phyloP scores from a whole-genome alignment of 2,797 vertebrate species.

The Leptoclinus maculatus region DNA sequence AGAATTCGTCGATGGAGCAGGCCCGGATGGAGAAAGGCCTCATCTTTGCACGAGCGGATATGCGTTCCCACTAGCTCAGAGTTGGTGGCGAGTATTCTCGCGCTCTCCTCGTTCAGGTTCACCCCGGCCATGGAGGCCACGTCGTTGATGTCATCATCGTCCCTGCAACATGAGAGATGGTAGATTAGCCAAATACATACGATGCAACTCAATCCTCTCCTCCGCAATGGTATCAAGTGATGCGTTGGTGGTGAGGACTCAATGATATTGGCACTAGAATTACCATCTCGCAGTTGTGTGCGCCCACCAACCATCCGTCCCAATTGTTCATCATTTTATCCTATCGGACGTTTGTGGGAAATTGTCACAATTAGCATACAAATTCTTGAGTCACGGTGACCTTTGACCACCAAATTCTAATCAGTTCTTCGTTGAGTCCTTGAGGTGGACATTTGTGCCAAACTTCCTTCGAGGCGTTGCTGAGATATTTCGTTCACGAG shows the following conservation, averaged over 20 bases:
- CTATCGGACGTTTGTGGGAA: background rate
- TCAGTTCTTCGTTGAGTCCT: no score
- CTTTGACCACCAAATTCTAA: no score
- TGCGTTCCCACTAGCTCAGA: constrained; percentile 90
- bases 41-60: constrained; percentile 91
- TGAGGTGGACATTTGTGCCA: no score
- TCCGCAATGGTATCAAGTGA: background rate
- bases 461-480: background rate
- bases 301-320: background rate
- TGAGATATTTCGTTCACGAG: no score
- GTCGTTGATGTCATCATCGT: constrained; percentile 93
- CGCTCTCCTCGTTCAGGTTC: constrained; percentile 91
- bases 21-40: constrained; percentile 88
- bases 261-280: background rate
- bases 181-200: constrained; percentile 8
- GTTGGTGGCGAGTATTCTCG: constrained; percentile 88
- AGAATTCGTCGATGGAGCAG: constrained; percentile 89
- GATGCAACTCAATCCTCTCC: background rate
- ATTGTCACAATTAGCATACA: background rate
- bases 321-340: background rate
- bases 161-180: constrained; percentile 73
- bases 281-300: background rate
- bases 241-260: background rate
- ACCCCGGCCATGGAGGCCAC: constrained; percentile 92
- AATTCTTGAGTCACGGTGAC: background rate